Evolutionary conservation across 1,140 invertebrate genomes (phyloP).

Genomic region (Notospermus geniculatus): DNA sequence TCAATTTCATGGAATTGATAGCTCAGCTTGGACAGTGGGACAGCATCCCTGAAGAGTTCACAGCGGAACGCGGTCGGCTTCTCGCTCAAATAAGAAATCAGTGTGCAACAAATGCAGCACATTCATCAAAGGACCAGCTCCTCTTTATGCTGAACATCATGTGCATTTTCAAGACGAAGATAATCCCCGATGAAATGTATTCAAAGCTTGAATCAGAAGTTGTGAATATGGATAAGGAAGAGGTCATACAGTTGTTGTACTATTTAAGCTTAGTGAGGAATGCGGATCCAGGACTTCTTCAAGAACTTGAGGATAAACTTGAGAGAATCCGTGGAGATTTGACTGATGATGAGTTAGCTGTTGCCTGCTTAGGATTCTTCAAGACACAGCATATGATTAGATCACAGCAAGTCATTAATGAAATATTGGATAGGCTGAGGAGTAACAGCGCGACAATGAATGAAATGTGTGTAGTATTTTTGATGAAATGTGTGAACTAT

Average conservation of each 20-base stretch:
- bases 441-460: neutral
- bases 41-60: no score
- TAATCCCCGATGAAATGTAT: neutral
- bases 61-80: no score
- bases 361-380: conserved; percentile 1
- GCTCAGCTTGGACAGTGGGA: no score
- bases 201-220: neutral
- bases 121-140: neutral
- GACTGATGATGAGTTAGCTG: conserved; percentile 4
- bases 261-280: neutral
- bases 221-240: conserved; percentile 3
- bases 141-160: neutral
- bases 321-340: neutral
- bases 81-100: no score
- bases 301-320: neutral
- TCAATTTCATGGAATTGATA: no score
- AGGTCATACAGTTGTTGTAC: conserved; percentile 4
- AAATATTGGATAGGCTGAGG: neutral
- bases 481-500: neutral
- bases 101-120: neutral
- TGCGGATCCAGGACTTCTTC: neutral
- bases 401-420: neutral
- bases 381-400: conserved; percentile 2
- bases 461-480: neutral
- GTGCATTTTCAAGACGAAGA: neutral